A percentile compares a stretch with the other conserved stretches of the same genome.
Evolutionary conservation across 2,797 vertebrate species (phyloP).

Genomic region (Molossus molossus): DNA sequence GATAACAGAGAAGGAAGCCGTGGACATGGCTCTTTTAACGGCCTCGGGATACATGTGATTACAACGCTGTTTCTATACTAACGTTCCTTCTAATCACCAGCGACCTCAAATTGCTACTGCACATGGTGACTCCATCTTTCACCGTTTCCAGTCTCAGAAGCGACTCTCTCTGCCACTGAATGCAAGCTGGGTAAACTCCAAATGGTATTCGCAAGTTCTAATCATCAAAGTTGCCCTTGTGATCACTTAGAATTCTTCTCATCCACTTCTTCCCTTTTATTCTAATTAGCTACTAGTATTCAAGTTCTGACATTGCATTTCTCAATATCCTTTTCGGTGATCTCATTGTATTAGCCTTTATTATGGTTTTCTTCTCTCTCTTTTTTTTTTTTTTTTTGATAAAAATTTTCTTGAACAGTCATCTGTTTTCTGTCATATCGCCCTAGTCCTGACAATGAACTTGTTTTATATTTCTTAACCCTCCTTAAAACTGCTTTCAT

Average conservation of each 20-base stretch:
- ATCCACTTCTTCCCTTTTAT: background rate
- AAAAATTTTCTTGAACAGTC: background rate
- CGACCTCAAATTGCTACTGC: background rate
- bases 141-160: background rate
- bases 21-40: constrained; percentile 45
- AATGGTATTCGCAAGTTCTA: background rate
- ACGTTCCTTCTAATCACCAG: background rate
- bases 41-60: background rate
- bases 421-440: background rate
- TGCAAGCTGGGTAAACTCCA: background rate
- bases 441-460: background rate
- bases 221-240: background rate
- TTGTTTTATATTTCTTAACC: background rate
- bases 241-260: background rate
- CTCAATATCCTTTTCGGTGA: background rate
- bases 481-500: background rate
- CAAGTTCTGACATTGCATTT: background rate
- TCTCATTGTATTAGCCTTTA: background rate
- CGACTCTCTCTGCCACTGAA: background rate
- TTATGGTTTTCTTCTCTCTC: background rate
- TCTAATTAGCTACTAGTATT: background rate
- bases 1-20: background rate
- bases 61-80: background rate
- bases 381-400: background rate
- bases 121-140: background rate